These are phyloP conservation scores for Pardosa pseudoannulata DNA, from an alignment of 2,888 invertebrate species.

Conservation along the genomic window DNA sequence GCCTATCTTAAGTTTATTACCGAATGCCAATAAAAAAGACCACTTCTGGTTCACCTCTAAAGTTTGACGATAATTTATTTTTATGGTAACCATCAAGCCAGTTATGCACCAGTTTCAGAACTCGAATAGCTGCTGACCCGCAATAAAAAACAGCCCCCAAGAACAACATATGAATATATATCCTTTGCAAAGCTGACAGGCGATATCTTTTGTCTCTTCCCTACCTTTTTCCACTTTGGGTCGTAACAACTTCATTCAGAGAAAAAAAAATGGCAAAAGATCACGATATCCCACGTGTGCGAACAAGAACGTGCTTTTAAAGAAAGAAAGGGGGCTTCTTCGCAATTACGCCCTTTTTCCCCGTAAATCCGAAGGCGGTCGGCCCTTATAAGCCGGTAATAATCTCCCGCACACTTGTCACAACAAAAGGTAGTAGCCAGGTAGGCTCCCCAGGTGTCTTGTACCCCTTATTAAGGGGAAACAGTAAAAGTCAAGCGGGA, in stretches of 20 bases:
- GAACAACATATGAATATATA: not conserved
- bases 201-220: not conserved
- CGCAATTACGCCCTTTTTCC: not conserved
- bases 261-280: not conserved
- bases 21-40: not conserved
- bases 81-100: not conserved
- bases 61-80: not conserved
- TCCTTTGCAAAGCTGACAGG: not conserved
- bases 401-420: slow-evolving; percentile 16
- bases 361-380: not conserved
- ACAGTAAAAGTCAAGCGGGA: slow-evolving; percentile 21
- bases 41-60: not conserved
- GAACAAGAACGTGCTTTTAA: not conserved
- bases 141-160: not conserved
- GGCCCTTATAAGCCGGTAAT: not conserved
- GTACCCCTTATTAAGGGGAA: not conserved
- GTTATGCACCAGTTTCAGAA: not conserved
- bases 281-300: not conserved
- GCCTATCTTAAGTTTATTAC: not conserved
- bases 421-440: slow-evolving; percentile 29
- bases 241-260: not conserved
- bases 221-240: not conserved
- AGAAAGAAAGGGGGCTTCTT: not conserved
- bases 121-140: not conserved
- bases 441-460: slow-evolving; percentile 41